A percentile compares a stretch with the other conserved stretches of the same genome.
Conservation (phyloP, 2,888 invertebrate genomes). For the Melinaea marsaeus region DNA sequence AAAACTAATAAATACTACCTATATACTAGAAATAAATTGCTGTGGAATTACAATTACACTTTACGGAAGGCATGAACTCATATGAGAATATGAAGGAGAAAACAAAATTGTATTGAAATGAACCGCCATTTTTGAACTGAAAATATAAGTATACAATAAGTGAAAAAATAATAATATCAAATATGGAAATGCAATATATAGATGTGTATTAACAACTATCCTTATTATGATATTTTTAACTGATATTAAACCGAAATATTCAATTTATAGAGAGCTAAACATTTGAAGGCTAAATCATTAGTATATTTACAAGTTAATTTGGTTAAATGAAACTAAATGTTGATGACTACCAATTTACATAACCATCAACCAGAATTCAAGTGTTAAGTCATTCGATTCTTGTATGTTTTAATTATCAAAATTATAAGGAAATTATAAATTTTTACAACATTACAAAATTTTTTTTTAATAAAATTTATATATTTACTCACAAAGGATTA, state of each 20-base stretch:
- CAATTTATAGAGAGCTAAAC: too few relatives aligned
- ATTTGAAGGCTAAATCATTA: constrained; percentile 1
- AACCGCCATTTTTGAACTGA: background rate
- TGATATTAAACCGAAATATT: too few relatives aligned
- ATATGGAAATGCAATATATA: too few relatives aligned
- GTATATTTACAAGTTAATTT: background rate
- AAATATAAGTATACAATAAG: background rate
- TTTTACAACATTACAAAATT: too few relatives aligned
- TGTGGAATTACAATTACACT: background rate
- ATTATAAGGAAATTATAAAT: too few relatives aligned
- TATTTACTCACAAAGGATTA: too few relatives aligned
- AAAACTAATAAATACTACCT: background rate
- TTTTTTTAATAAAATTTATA: too few relatives aligned
- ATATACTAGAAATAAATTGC: constrained; percentile 4
- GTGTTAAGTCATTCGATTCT: background rate
- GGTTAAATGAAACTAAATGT: background rate
- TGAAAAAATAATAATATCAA: too few relatives aligned
- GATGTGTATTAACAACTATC: too few relatives aligned
- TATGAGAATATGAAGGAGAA: background rate
- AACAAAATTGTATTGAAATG: background rate
- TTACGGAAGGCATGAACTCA: too few relatives aligned
- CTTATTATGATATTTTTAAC: too few relatives aligned
- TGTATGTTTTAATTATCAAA: background rate
- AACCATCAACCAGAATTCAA: background rate
- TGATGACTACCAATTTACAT: background rate